Base-by-base conservation (phyloP, 2,113 vertebrate species). In the Apistogramma diplotaenia region DNA sequence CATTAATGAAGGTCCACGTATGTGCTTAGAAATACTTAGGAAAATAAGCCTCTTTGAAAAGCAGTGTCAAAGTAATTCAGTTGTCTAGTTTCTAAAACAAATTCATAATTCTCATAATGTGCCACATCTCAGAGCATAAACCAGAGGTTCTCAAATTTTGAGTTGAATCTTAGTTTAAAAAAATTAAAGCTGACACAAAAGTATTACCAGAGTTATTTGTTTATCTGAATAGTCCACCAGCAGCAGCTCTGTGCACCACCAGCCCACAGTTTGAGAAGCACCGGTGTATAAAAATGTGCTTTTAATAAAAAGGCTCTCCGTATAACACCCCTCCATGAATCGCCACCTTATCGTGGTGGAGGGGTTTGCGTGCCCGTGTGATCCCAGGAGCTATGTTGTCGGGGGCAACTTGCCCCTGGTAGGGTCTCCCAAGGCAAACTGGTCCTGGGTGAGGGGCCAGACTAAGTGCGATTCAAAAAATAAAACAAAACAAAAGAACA, bases 341-440 rank as follows among this genome's bases (percentile, higher is more conserved):
- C 62, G 62, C 62, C 62, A 70, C 62, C 62, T 70, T 70, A 70
- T 70, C 62, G 62, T 70, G 62, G 62, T 70, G 62, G 62, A 70
- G 25, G 62, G 62, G 62, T 70, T 70, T 70, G 62, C 0, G 62
- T 29, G 62, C 62, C 62, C 62, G 43, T 49, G 25, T 70, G 62
- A 70, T 70, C 62, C 62, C 62, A 70, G 62, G 62, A 70, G 62
- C 62, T 70, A 70, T 49, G 62, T 70, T 70, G 62, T 70, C 62
- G 62, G 62, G 62, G 62, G 62, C 62, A 70, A n/a, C 9, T 70
- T 70, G 62, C 62, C 62, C 62, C 62, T 49, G 62, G 62, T 70
- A 70, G 62, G 62, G 62, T 70, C 62, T 70, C 62, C 62, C 62
- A 70, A 70, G 62, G 62, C 62, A 70, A 70, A 70, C 29, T 70